A percentile compares a stretch with the other conserved stretches of the same genome.
These are phyloP conservation scores for Halichoerus grypus DNA, from an alignment of 2,113 vertebrate species.

Conservation along the genomic window DNA sequence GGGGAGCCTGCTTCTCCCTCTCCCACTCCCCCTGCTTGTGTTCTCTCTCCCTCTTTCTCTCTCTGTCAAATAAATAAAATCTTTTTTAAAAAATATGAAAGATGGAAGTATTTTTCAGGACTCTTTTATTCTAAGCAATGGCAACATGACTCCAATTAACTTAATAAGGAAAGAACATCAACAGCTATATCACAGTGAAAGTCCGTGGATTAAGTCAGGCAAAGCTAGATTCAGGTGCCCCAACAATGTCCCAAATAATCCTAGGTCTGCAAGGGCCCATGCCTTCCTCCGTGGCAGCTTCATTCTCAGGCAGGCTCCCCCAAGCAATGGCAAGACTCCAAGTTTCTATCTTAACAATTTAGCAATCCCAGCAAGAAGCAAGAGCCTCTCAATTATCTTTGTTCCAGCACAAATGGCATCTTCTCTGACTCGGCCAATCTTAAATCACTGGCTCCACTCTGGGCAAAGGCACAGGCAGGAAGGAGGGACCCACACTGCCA, in stretches of 20 bases:
- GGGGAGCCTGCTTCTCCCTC: no score
- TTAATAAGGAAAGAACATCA: neutral
- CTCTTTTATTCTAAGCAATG: neutral
- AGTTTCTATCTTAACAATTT: neutral
- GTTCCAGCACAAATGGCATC: neutral
- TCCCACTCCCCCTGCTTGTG: neutral
- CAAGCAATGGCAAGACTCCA: neutral
- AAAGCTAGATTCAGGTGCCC: neutral
- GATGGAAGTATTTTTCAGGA: neutral
- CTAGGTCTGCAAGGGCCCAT: neutral
- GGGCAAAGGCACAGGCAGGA: neutral
- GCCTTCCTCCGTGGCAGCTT: neutral
- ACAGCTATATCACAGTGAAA: neutral
- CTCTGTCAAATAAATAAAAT: neutral
- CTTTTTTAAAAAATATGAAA: neutral
- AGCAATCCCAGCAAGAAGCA: neutral
- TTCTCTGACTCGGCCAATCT: neutral
- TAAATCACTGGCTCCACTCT: neutral
- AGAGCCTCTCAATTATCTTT: neutral
- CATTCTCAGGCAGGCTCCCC: neutral
- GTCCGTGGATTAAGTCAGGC: neutral
- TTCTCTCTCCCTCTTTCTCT: neutral
- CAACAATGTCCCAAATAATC: neutral
- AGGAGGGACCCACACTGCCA: neutral
- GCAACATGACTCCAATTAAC: neutral